phyloP scores from a whole-genome alignment of 2,113 vertebrate species.

The Zapornia atra region DNA sequence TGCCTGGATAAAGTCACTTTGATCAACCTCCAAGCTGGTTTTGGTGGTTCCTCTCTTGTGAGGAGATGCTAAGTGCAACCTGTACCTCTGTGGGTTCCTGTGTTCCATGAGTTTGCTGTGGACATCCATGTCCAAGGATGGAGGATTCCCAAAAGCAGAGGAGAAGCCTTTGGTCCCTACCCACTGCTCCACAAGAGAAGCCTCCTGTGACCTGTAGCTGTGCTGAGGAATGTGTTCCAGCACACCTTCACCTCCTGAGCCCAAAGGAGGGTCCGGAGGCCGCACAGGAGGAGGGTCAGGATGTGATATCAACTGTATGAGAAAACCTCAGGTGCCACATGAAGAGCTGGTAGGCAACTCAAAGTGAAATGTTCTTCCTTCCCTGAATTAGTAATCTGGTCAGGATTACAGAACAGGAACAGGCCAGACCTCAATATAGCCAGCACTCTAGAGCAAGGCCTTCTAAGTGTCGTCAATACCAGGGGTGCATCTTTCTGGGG shows the following conservation, averaged over 20 bases:
- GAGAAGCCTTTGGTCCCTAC: background rate
- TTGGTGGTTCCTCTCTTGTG: background rate
- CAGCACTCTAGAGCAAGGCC: background rate
- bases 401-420: background rate
- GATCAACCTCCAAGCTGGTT: background rate
- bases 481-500: background rate
- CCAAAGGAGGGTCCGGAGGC: background rate
- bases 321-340: background rate
- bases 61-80: background rate
- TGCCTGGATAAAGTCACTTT: background rate
- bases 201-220: accelerated
- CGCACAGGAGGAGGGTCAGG: background rate
- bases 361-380: background rate
- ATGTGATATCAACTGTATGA: accelerated
- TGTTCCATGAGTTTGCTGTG: background rate
- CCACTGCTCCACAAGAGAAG: background rate
- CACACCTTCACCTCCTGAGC: accelerated
- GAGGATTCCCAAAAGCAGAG: background rate
- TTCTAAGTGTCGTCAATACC: background rate
- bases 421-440: background rate
- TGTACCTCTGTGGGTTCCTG: background rate
- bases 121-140: background rate
- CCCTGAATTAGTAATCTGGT: background rate
- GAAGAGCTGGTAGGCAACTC: background rate
- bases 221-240: background rate